A percentile compares a stretch with the other conserved stretches of the same genome.
Evolutionary conservation across 2,888 invertebrate genomes (phyloP).

Genomic region (Ophonus ardosiacus): DNA sequence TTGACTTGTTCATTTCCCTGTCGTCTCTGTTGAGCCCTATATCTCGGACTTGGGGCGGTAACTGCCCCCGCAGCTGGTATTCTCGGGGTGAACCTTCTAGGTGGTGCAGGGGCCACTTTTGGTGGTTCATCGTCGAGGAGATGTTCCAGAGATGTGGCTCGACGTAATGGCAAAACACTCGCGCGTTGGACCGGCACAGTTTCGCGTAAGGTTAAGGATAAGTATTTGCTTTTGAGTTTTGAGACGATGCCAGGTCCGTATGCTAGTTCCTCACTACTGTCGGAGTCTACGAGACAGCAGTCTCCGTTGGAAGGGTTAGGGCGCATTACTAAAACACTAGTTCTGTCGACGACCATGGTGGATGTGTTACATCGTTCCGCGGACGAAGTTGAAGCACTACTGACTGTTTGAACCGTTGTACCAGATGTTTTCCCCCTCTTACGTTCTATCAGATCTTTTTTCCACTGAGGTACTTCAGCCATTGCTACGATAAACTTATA

Average conservation of each 20-base stretch:
- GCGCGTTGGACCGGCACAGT: slow-evolving; percentile 81
- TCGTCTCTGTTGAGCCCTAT: slow-evolving; percentile 75
- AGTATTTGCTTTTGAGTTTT: slow-evolving; percentile 90
- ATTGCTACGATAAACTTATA: not conserved
- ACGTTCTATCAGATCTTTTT: slow-evolving; percentile 88
- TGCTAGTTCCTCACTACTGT: slow-evolving; percentile 87
- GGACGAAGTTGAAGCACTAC: not conserved
- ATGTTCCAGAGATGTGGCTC: slow-evolving; percentile 91
- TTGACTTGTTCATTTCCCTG: slow-evolving; percentile 84
- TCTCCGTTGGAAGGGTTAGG: slow-evolving; percentile 63
- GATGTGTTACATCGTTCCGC: slow-evolving; percentile 61
- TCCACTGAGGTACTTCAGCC: slow-evolving; percentile 73
- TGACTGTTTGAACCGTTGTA: not conserved
- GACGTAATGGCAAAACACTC: slow-evolving; percentile 83
- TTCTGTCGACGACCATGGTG: slow-evolving; percentile 76
- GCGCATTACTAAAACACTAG: slow-evolving; percentile 72
- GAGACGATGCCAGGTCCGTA: slow-evolving; percentile 96
- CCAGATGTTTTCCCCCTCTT: slow-evolving; percentile 71
- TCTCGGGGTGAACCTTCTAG: slow-evolving; percentile 46
- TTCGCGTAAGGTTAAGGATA: slow-evolving; percentile 90
- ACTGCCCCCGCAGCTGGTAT: slow-evolving; percentile 65
- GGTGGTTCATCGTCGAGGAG: slow-evolving; percentile 81
- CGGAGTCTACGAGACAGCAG: slow-evolving; percentile 74
- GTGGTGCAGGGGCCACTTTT: not conserved
- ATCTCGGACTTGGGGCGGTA: slow-evolving; percentile 71